Percentiles rank a stretch among this genome's conserved stretches.
Conservation (phyloP, 2,888 invertebrate species). For the Muschampia plurimacula region DNA sequence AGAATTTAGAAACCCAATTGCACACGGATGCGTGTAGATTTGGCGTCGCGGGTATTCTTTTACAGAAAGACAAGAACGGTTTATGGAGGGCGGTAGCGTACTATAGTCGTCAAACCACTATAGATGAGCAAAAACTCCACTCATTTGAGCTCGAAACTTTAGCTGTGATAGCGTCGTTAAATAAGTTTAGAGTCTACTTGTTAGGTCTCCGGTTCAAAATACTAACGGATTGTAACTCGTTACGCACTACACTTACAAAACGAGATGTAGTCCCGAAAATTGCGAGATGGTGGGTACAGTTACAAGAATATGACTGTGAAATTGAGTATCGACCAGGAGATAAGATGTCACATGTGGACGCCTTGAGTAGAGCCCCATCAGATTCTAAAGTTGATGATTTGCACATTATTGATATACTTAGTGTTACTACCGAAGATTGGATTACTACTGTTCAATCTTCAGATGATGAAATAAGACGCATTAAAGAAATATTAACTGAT, state of each 20-base stretch:
- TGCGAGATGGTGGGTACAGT: constrained; percentile 30
- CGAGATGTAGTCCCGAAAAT: constrained; percentile 22
- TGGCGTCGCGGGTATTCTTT: background rate
- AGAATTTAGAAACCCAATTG: background rate
- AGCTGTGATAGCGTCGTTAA: constrained; percentile 36
- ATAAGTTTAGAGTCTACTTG: constrained; percentile 26
- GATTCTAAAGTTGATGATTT: background rate
- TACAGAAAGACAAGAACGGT: background rate
- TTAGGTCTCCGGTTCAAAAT: constrained; percentile 25
- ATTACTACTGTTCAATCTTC: background rate
- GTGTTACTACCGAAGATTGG: background rate
- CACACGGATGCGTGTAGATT: constrained; percentile 4
- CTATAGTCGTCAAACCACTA: constrained; percentile 36
- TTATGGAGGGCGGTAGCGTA: background rate
- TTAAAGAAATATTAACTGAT: background rate
- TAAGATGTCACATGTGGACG: constrained; percentile 37
- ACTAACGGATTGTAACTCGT: constrained; percentile 30
- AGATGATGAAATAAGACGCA: background rate
- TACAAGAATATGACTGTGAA: constrained; percentile 2
- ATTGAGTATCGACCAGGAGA: constrained; percentile 30
- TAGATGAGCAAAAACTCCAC: constrained; percentile 44
- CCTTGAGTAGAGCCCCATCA: constrained; percentile 31
- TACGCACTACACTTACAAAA: constrained; percentile 28
- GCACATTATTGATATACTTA: background rate
- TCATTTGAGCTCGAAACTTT: constrained; percentile 46